Evolutionary conservation across 2,113 vertebrate genomes (phyloP), one percentile per base, ranked within the genome.

Genomic region (Atherinomorus stipes): DNA sequence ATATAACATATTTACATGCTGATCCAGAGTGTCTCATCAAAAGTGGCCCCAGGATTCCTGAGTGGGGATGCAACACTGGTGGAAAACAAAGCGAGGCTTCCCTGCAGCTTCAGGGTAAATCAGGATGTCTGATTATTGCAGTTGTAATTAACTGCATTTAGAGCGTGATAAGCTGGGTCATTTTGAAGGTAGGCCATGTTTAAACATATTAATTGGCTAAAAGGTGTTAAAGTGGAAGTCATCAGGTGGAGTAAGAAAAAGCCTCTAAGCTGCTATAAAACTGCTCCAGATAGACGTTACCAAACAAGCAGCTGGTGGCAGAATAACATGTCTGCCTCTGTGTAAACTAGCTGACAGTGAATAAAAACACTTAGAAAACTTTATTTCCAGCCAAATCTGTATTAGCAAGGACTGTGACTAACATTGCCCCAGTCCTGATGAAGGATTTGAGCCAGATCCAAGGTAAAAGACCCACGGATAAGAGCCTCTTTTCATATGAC

Each of bases 401-500:
- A 23, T 62, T 56, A 22, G 34, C 1, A 58, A 45, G 19, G 42
- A 52, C 38, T 54, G 19, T 52, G 10, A 64, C 4, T 63, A 60
- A 47, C 10, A 0, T 23, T 19, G 23, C 21, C 58, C 42, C 38
- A 45, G 74, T 74, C 72, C 60, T 53, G 18, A 12, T 23, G 15
- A 13, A 62, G 18, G 31, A 19, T 11, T 44, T 67, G 8, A 69
- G 18, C 34, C 19, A 11, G 52, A 16, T 80, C 71, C 25, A 44
- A 49, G 21, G 52, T n/a, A n/a, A 23, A 69, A 77, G 15, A 25
- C 64, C 53, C 44, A 26, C 26, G 15, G 69, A 74, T 23, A 18
- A 79, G 73, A 79, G 57, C 25, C 9, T 60, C 7, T 62, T 76
- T 77, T 67, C 47, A 50, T 71, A 77, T 64, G 56, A 72, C 0